A percentile compares a stretch with the other conserved stretches of the same genome.
Evolutionary conservation across 1,140 invertebrate species (phyloP).

Genomic region (Pectinophora gossypiella): DNA sequence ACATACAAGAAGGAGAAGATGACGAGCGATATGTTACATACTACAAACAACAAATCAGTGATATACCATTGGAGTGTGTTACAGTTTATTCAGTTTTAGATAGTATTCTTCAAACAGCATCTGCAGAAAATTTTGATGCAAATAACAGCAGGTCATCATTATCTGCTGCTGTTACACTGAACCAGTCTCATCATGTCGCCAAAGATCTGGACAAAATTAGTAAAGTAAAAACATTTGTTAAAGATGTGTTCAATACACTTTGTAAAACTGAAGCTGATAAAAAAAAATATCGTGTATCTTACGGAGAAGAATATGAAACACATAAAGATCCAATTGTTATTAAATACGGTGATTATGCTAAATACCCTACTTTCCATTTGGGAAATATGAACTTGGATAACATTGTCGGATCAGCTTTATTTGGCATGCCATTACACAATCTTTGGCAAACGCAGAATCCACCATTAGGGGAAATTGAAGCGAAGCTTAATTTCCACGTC

Average conservation of each 20-base stretch:
- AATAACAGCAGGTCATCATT: slow-evolving; percentile 30
- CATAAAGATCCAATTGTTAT: slow-evolving; percentile 50
- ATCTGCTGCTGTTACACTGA: slow-evolving; percentile 29
- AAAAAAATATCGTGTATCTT: slow-evolving; percentile 47
- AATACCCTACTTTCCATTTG: slow-evolving; percentile 55
- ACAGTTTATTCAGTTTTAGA: slow-evolving; percentile 63
- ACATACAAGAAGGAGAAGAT: slow-evolving; percentile 29
- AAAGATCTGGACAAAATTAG: slow-evolving; percentile 26
- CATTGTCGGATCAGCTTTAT: slow-evolving; percentile 37
- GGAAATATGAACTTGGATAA: slow-evolving; percentile 51
- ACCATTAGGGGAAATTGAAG: slow-evolving; percentile 34
- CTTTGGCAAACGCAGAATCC: slow-evolving; percentile 39
- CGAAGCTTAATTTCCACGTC: slow-evolving; percentile 55
- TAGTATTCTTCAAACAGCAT: slow-evolving; percentile 59
- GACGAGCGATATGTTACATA: slow-evolving; percentile 20
- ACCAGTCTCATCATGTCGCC: slow-evolving; percentile 18
- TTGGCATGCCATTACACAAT: slow-evolving; percentile 47
- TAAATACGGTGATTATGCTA: slow-evolving; percentile 46
- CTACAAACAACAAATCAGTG: slow-evolving; percentile 47
- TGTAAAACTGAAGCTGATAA: slow-evolving; percentile 36
- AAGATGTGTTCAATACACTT: slow-evolving; percentile 42
- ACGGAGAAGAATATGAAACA: slow-evolving; percentile 52
- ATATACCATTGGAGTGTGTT: slow-evolving; percentile 65
- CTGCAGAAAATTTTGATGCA: slow-evolving; percentile 21
- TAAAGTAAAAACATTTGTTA: slow-evolving; percentile 43